Conservation (phyloP, 1,140 invertebrate genomes). For the Tetragnatha versicolor region DNA sequence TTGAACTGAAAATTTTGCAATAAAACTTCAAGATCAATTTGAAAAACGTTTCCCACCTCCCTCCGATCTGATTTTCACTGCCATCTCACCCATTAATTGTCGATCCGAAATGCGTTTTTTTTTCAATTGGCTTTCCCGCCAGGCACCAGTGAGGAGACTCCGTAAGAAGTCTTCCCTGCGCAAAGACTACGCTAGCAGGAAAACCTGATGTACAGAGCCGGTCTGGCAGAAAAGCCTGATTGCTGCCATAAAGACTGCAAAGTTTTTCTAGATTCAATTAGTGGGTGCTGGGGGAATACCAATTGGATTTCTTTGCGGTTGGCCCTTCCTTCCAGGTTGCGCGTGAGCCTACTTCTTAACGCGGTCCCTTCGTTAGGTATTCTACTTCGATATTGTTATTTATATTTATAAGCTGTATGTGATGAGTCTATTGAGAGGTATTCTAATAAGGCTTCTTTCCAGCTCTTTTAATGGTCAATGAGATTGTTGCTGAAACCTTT, state of each 20-base stretch:
- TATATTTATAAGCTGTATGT: conserved; percentile 4
- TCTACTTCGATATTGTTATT: conserved; percentile 12
- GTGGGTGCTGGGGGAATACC: conserved; percentile 15
- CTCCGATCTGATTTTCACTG: too few species aligned
- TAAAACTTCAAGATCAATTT: too few species aligned
- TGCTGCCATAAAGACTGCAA: conserved; percentile 45
- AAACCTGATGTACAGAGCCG: background rate
- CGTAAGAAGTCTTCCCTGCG: conserved; percentile 2
- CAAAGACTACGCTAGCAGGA: background rate
- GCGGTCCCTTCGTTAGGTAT: conserved; percentile 24
- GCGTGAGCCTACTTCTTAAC: conserved; percentile 36
- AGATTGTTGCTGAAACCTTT: too few species aligned
- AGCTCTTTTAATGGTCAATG: too few species aligned
- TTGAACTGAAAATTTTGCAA: too few species aligned
- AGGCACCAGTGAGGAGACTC: background rate
- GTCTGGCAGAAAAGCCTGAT: background rate
- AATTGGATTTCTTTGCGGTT: conserved; percentile 10
- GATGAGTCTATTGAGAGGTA: too few species aligned
- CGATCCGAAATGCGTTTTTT: too few species aligned
- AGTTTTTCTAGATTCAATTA: conserved; percentile 45
- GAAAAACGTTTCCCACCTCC: too few species aligned
- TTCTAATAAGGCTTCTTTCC: too few species aligned
- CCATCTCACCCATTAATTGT: too few species aligned
- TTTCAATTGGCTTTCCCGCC: too few species aligned
- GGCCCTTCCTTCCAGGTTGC: background rate